A percentile compares a stretch with the other conserved stretches of the same genome.
These are phyloP conservation scores for Grantiella picta DNA, from an alignment of 2,113 vertebrate species.

Conservation along the genomic window DNA sequence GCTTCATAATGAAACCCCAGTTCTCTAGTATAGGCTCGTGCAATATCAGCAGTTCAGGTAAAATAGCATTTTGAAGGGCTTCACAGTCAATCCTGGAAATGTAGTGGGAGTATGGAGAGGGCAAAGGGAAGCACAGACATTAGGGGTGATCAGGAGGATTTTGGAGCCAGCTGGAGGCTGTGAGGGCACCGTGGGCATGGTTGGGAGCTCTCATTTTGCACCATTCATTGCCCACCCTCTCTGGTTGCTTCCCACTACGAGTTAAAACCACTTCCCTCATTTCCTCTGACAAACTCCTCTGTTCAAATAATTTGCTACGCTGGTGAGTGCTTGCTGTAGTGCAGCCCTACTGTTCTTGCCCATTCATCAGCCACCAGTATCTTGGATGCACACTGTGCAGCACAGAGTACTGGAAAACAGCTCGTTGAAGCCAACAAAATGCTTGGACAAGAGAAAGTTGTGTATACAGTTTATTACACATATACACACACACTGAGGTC, in stretches of 20 bases:
- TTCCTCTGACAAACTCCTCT: neutral
- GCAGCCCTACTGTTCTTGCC: neutral
- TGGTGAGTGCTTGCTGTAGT: neutral
- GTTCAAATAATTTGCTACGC: neutral
- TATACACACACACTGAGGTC: neutral
- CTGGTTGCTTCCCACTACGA: neutral
- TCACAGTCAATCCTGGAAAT: neutral
- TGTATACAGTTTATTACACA: constrained; percentile 24
- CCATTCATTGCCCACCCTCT: neutral
- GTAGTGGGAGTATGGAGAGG: neutral
- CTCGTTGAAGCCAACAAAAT: neutral
- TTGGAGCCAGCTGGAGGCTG: neutral
- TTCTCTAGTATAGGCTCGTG: neutral
- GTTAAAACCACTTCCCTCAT: rapidly evolving
- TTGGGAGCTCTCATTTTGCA: rapidly evolving
- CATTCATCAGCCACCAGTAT: constrained; percentile 1
- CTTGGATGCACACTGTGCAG: neutral
- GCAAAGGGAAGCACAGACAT: neutral
- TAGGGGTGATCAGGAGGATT: neutral
- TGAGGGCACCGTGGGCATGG: neutral
- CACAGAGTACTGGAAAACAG: neutral
- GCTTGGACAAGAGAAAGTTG: neutral
- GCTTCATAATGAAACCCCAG: neutral
- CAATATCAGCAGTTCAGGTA: neutral
- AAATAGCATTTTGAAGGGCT: neutral